Evolutionary conservation across 2,888 invertebrate genomes (phyloP), one percentile per base, ranked within the genome.

Genomic region (Venustoraphidia nigricollis): DNA sequence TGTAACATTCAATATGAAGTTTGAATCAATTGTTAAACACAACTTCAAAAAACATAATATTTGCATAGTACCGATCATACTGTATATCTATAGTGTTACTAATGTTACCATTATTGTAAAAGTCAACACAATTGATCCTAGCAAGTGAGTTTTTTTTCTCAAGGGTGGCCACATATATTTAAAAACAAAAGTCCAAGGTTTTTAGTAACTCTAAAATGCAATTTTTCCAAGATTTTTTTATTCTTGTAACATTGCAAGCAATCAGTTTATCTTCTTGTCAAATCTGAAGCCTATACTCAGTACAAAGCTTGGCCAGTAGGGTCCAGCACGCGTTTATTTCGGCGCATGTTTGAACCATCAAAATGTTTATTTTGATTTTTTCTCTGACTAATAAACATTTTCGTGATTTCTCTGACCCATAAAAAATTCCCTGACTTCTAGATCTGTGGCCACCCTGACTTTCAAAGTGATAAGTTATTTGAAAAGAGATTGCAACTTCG

Each of bases 51-150:
- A 63, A 50, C 71, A 64, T 49, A 73, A 72, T 56, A 59, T 83
- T 50, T 85, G 85, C 59, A 64, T 80, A 53, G 72, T 85, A 53
- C 82, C 83, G 17, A 76, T 86, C 3, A 73, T 71, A 49, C 66
- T 86, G 54, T 71, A 77, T 52, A 63, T 83, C 53, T 81, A 82
- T 50, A 83, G 82, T 62, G 77, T 81, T 62, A 75, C 78, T 47
- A 71, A 72, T 48, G 67, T 72, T 46, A 64, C 69, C 10, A 68
- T 82, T 13, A 67, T 72, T 51, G 76, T 81, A 27, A 77, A 73
- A 59, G 69, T 83, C 48, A 73, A 77, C 56, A 75, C 79, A 57
- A 63, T 74, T 42, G 77, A 74, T 56, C 66, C 66, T 10, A 76
- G 70, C 60, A 76, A 75, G 80, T 79, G 65, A 62, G 60, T 59